Base-by-base conservation (phyloP, 1,140 invertebrate species). In the Odontomachus brunneus region DNA sequence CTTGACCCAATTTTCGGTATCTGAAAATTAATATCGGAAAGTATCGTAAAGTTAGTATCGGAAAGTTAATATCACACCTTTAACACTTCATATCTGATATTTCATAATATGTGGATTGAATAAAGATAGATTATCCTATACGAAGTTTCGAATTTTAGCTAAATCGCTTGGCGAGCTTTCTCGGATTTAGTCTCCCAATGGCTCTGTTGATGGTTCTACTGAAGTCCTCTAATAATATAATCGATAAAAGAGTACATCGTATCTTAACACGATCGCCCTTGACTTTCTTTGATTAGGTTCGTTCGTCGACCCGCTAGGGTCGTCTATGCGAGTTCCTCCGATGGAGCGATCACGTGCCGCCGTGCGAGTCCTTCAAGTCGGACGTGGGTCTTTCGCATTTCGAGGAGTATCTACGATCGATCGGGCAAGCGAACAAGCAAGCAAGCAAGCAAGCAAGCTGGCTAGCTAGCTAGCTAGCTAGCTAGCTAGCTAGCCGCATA, bases 231-330 rank as follows among this genome's bases (percentile, higher is more conserved):
- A 55, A 67, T 69, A 78, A 48, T 78, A 55, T 24, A 19, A 78
- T 69, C 51, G 51, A 78, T 78, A 57, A 44, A 67, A 67, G 33
- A 14, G 33, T 67, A 3, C 38, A 66, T 38, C 29, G 48, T 76
- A 55, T 57, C 63, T 78, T 78, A 69, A 78, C 7, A 17, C 12
- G 51, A 57, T 78, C 63, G 75, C 48, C 75, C 51, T 80, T 80
- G 65, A 80, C 65, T 59, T 80, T 76, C 59, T 65, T 51, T 66
- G 24, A 76, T 33, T 76, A 55, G 17, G 62, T 66, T 74, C 15
- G 49, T 22, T 44, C n/a, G 15, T 26, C 24, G 38, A 44, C 38
- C 9, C 38, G 9, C 38, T 44, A 3, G 9, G 0, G 38, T 66
- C 38, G 51, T 17, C 22, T 59, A 44, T 59, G 33, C 9, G 33